Percentiles rank a stretch among this genome's conserved stretches.
Conservation (phyloP, 2,113 vertebrate species). For the Labrus mixtus region DNA sequence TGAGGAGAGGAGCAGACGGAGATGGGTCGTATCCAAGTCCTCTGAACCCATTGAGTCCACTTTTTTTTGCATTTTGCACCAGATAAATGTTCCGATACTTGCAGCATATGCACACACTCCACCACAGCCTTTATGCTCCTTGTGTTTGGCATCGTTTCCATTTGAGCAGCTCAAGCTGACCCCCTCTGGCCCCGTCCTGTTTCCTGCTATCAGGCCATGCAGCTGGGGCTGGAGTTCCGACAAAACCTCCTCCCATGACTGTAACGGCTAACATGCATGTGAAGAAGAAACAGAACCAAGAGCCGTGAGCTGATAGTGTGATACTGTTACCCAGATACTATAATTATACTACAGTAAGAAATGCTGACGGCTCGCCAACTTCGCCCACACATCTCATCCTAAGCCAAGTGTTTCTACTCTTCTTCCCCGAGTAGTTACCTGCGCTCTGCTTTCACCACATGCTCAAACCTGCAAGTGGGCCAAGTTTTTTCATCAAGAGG, state of each 20-base stretch:
- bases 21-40: not conserved
- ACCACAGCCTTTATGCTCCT: slow-evolving; percentile 36
- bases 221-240: slow-evolving; percentile 38
- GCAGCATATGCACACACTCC: slow-evolving; percentile 33
- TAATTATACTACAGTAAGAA: slow-evolving; percentile 15
- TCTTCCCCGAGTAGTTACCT: not conserved
- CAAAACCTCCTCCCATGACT: not conserved
- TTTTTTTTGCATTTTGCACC: not conserved
- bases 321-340: slow-evolving; percentile 24
- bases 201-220: slow-evolving; percentile 37
- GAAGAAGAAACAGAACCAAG: slow-evolving; percentile 13
- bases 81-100: slow-evolving; percentile 32
- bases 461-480: slow-evolving; percentile 15
- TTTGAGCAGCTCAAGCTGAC: slow-evolving; percentile 16
- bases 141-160: slow-evolving; percentile 21
- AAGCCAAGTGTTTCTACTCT: slow-evolving; percentile 5
- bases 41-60: not conserved
- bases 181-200: slow-evolving; percentile 22
- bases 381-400: slow-evolving; percentile 12
- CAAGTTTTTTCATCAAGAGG: not conserved
- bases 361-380: slow-evolving; percentile 14
- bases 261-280: slow-evolving; percentile 34
- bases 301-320: slow-evolving; percentile 10
- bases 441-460: slow-evolving; percentile 12
- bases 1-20: slow-evolving; percentile 9